Evolutionary conservation across 2,113 vertebrate species (phyloP).

Genomic region (Esox niger): DNA sequence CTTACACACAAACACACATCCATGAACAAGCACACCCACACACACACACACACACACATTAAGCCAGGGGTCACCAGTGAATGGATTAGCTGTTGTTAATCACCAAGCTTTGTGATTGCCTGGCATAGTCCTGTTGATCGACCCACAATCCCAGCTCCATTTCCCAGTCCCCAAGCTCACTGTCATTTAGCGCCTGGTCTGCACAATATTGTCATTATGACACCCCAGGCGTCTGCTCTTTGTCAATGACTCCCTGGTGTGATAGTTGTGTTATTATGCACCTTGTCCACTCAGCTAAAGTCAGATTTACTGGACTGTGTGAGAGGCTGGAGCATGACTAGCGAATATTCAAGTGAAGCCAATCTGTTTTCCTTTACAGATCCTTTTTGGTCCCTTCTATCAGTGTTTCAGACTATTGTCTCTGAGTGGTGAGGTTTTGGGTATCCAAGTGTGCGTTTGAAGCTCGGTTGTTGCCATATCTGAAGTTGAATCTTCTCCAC

Average conservation of each 20-base stretch:
- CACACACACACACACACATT: slow-evolving; percentile 14
- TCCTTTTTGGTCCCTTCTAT: too few species aligned
- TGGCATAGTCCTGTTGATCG: slow-evolving; percentile 63
- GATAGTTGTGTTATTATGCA: slow-evolving; percentile 36
- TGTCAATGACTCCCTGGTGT: slow-evolving; percentile 55
- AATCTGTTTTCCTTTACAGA: too few species aligned
- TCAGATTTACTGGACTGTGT: slow-evolving; percentile 23
- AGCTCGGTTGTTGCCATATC: not conserved
- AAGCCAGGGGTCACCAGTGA: slow-evolving; percentile 61
- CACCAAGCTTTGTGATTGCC: slow-evolving; percentile 66
- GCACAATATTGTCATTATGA: slow-evolving; percentile 61
- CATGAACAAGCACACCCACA: too few species aligned
- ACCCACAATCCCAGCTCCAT: slow-evolving; percentile 48
- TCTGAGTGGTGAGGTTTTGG: too few species aligned
- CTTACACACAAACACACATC: slow-evolving; percentile 6
- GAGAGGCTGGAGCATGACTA: not conserved
- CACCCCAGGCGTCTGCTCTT: slow-evolving; percentile 43
- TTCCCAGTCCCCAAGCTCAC: slow-evolving; percentile 56
- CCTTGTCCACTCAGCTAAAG: slow-evolving; percentile 23
- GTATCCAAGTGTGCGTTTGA: too few species aligned
- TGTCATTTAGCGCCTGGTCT: slow-evolving; percentile 64
- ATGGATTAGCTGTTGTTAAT: slow-evolving; percentile 69
- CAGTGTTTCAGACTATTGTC: too few species aligned
- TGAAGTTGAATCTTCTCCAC: not conserved
- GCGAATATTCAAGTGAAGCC: too few species aligned